Base-by-base conservation (phyloP, 2,888 invertebrate genomes). In the Iselma pallidipennis region DNA sequence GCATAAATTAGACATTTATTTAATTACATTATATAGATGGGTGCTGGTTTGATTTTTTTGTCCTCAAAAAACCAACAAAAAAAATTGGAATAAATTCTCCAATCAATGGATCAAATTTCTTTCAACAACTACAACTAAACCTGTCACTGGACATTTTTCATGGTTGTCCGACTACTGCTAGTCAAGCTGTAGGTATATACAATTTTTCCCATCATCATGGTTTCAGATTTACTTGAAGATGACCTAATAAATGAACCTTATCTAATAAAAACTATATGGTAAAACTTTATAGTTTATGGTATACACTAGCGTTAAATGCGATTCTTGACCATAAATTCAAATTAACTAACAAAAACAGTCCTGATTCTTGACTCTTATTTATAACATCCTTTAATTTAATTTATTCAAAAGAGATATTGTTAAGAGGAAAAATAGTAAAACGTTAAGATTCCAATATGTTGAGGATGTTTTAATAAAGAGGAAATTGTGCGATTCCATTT, bases 1-100 rank as follows among this genome's bases (percentile, higher is more conserved):
- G 72, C 67, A 72, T 72, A 72, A 72, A 71, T 72, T 72, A 70
- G 65, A 57, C 64, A 65, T 68, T 68, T 65, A 68, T 68, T 68
- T 68, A 66, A 68, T 68, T 63, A 56, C 56, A 16, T 55, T 48
- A 29, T 33, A 37, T 16, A 5, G 16, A n/a, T n/a, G n/a, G n/a
- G 9, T 37, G 16, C 7, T 5, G 37, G 9, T 37, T n/a, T 1
- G 1, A 4, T 37, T 16, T 16, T 16, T 7, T 16, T 19, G 37
- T 37, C 16, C 37, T 37, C 33, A 9, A 10, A 29, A 29, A 29
- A 33, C 4, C n/a, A 2, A 33, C 12, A 33, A 33, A 16, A 42
- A 19, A 49, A 2, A 25, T 28, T 25, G 7, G 23, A 49, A 49
- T 23, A 49, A 26, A 25, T 49, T 26, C 49, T 26, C 26, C 5